A percentile compares a stretch with the other conserved stretches of the same genome.
These are phyloP conservation scores for Alligator sinensis DNA, from an alignment of 2,113 vertebrate species.

Conservation along the genomic window DNA sequence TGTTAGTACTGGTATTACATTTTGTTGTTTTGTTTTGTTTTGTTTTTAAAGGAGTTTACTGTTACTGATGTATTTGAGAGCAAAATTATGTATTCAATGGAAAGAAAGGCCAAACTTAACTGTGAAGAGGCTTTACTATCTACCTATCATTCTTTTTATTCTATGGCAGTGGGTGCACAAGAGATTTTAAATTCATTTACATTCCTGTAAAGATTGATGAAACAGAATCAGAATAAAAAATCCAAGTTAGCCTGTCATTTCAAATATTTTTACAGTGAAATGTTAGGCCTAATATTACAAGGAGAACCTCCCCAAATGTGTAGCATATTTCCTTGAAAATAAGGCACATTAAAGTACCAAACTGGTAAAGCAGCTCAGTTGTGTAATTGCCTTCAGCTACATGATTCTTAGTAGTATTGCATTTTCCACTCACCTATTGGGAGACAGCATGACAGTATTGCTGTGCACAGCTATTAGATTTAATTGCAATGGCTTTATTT, in stretches of 20 bases:
- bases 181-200: background rate
- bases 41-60: background rate
- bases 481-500: conserved; percentile 70
- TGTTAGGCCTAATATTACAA: background rate
- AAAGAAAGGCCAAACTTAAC: background rate
- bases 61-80: background rate
- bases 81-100: background rate
- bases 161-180: background rate
- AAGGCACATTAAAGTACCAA: background rate
- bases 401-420: conserved; percentile 28
- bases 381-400: conserved; percentile 19
- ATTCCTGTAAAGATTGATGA: background rate
- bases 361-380: background rate
- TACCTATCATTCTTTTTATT: background rate
- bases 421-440: conserved; percentile 48
- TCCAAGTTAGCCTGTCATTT: background rate
- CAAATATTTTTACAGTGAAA: background rate
- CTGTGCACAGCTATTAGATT: conserved; percentile 63
- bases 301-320: conserved; percentile 13
- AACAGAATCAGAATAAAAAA: background rate
- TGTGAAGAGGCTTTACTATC: background rate
- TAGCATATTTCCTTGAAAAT: background rate
- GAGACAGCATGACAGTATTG: conserved; percentile 33
- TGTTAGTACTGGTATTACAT: background rate
- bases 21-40: background rate